These are phyloP conservation scores for Xenus cinereus DNA, from an alignment of 2,113 vertebrate genomes.

Conservation along the genomic window DNA sequence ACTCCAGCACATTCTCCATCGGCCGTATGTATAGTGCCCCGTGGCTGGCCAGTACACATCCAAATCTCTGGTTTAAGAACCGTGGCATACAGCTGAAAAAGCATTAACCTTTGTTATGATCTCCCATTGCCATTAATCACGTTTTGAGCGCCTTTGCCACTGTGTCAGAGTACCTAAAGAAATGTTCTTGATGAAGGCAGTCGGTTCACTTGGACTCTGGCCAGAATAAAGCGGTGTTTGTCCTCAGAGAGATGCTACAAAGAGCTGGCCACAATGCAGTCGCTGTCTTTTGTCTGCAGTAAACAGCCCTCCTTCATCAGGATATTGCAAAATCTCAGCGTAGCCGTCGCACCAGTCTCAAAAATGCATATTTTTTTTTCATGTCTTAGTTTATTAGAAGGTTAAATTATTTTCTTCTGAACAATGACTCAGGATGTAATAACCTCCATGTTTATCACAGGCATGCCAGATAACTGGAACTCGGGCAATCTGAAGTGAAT, in stretches of 20 bases:
- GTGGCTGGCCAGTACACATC: not conserved
- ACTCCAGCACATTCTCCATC: not conserved
- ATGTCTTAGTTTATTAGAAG: not conserved
- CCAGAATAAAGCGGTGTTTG: not conserved
- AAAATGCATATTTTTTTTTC: not conserved
- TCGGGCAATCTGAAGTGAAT: not conserved
- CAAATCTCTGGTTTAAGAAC: not conserved
- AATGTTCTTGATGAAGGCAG: not conserved
- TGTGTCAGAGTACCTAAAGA: not conserved
- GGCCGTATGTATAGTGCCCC: not conserved
- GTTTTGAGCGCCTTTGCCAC: not conserved
- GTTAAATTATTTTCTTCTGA: conserved; percentile 12
- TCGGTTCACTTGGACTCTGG: not conserved
- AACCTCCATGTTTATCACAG: not conserved
- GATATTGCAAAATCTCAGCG: conserved; percentile 4
- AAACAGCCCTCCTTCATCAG: not conserved
- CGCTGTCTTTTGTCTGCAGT: not conserved
- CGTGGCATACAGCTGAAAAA: not conserved
- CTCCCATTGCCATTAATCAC: conserved; percentile 1
- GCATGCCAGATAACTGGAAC: not conserved
- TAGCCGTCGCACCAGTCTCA: not conserved
- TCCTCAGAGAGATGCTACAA: not conserved
- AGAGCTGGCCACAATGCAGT: not conserved
- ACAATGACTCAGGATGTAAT: not conserved
- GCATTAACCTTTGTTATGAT: not conserved